phyloP scores from a whole-genome alignment of 2,888 invertebrate species.

The Leptinotarsa peninsularis region DNA sequence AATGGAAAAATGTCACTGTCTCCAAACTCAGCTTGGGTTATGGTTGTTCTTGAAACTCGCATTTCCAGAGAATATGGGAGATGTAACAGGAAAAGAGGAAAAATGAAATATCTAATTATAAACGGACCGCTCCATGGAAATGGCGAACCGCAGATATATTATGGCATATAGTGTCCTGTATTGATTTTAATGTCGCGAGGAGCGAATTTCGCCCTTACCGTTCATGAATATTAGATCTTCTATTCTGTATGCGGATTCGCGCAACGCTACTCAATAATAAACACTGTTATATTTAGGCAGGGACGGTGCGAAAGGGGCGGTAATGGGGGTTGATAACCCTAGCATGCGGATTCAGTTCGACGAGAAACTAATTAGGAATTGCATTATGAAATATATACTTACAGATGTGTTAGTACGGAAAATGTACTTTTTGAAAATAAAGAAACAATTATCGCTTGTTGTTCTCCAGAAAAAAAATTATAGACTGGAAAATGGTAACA shows the following conservation, averaged over 20 bases:
- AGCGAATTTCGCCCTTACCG: slow-evolving; percentile 61
- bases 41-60: background rate
- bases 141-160: slow-evolving; percentile 66
- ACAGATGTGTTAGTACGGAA: too few species aligned
- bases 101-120: slow-evolving; percentile 26
- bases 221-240: slow-evolving; percentile 57
- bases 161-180: slow-evolving; percentile 65
- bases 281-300: slow-evolving; percentile 54
- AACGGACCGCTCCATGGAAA: slow-evolving; percentile 26
- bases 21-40: background rate
- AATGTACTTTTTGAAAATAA: too few species aligned
- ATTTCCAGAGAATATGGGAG: background rate
- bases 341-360: background rate
- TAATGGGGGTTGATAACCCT: background rate
- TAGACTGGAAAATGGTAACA: too few species aligned
- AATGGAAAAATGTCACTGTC: too few species aligned
- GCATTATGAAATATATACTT: too few species aligned
- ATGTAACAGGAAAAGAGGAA: background rate
- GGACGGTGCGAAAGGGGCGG: slow-evolving; percentile 12
- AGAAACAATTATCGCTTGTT: too few species aligned
- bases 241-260: slow-evolving; percentile 60
- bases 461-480: too few species aligned
- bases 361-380: too few species aligned
- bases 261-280: slow-evolving; percentile 63
- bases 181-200: slow-evolving; percentile 66